phyloP scores from a whole-genome alignment of 1,140 invertebrate species.

The Drosophila simulans region DNA sequence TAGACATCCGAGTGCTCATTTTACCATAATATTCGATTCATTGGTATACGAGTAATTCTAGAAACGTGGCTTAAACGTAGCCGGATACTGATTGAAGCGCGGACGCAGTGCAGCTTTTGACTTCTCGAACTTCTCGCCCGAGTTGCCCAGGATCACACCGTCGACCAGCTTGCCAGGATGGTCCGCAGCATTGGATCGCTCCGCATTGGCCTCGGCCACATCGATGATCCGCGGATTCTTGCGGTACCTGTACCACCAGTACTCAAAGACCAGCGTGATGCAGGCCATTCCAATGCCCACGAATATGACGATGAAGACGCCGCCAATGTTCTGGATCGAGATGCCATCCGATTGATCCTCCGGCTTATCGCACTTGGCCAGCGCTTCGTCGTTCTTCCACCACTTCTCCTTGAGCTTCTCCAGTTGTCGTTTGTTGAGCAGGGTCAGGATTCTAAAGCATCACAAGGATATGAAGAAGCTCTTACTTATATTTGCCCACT shows the following conservation, averaged over 20 bases:
- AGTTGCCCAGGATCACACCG: conserved; percentile 76
- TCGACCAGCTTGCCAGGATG: conserved; percentile 59
- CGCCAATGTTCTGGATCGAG: conserved; percentile 98
- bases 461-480: neutral
- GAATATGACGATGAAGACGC: conserved; percentile 98
- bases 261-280: conserved; percentile 96
- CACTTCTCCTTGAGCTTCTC: conserved; percentile 97
- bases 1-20: conserved; percentile 55
- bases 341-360: conserved; percentile 98
- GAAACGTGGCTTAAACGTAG: conserved; percentile 80
- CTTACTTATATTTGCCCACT: neutral
- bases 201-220: conserved; percentile 76
- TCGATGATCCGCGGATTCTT: conserved; percentile 87
- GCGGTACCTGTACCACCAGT: conserved; percentile 95
- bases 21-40: conserved; percentile 10
- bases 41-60: conserved; percentile 32
- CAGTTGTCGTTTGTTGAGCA: conserved; percentile 95
- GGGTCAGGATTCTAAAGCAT: conserved; percentile 91
- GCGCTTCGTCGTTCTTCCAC: conserved; percentile 95
- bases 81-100: conserved; percentile 81
- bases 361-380: conserved; percentile 92
- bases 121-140: conserved; percentile 78
- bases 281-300: conserved; percentile 96
- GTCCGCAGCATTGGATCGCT: conserved; percentile 42
- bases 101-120: conserved; percentile 76